Conservation (phyloP, 2,113 vertebrate species). For the Otis tarda region DNA sequence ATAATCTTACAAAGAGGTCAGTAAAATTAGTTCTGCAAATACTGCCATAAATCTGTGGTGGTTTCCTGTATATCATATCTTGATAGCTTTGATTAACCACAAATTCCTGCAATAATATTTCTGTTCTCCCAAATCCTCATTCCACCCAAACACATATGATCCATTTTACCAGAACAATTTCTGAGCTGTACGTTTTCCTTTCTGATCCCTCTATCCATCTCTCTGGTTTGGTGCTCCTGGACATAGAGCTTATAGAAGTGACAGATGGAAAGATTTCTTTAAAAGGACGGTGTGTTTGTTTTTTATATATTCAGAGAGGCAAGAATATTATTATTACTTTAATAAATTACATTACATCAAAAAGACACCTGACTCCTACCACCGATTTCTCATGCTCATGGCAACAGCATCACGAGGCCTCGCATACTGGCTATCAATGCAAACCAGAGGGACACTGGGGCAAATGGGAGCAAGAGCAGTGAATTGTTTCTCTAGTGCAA, state of each 20-base stretch:
- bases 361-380: neutral
- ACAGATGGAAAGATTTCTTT: neutral
- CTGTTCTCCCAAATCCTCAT: neutral
- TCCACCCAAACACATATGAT: neutral
- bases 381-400: neutral
- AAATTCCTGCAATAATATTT: slow-evolving; percentile 9
- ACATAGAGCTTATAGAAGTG: neutral
- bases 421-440: neutral
- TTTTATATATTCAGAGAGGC: neutral
- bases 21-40: neutral
- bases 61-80: neutral
- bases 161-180: neutral
- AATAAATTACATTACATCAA: neutral
- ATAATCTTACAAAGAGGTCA: neutral
- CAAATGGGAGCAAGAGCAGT: neutral
- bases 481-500: neutral
- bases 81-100: neutral
- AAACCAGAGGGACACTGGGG: neutral
- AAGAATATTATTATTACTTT: neutral
- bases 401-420: neutral
- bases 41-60: neutral
- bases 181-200: neutral
- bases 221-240: neutral
- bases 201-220: neutral
- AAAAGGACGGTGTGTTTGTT: neutral